Evolutionary conservation across 2,113 vertebrate species (phyloP), one percentile per base, ranked within the genome.

Genomic region (Myrmophylax atrothorax): DNA sequence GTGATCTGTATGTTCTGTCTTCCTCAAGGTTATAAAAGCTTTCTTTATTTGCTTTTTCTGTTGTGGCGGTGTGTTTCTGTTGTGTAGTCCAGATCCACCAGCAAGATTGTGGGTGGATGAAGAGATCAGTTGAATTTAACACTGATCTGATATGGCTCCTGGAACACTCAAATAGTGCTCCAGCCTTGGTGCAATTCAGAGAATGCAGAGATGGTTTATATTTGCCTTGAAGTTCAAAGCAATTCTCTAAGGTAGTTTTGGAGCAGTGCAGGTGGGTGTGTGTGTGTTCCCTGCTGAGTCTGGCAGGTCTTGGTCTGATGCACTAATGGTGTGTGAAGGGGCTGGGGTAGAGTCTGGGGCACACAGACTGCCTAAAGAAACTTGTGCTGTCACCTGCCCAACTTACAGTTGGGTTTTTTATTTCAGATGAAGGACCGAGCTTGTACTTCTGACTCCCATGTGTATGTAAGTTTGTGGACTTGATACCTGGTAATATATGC

Each of bases 371-470:
- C 59, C 1, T 16, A 4, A 47, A 72, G 74, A 18, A 67, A 52
- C 44, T 25, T 67, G 20, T 93, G 64, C 52, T 91, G 29, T 68
- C 35, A 55, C 67, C 60, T 92, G 90, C 72, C 64, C 23, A 77
- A 88, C 72, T 90, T 59, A 78, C 0, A 0, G 85, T 35, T 78
- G 20, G 20, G 59, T 40, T 72, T 29, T 91, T 72, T 82, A 64
- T 89, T 96, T 46, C 87, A 95, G 87, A 88, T 95, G 90, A 84
- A 94, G 92, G 92, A 89, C 64, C 38, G 90, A 75, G 69, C 90
- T 94, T 95, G 90, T 91, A 33, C 90, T 91, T 95, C 89, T 84
- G 86, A 84, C 60, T 86, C 73, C 73, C 52, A 11, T 87, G 37
- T 96, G 58, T 73, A n/a, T 95, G 83, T 89, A 89, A 87, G 88